Evolutionary conservation across 2,888 invertebrate species (phyloP), one percentile per base, ranked within the genome.

Genomic region (Leptinotarsa tumamoca): DNA sequence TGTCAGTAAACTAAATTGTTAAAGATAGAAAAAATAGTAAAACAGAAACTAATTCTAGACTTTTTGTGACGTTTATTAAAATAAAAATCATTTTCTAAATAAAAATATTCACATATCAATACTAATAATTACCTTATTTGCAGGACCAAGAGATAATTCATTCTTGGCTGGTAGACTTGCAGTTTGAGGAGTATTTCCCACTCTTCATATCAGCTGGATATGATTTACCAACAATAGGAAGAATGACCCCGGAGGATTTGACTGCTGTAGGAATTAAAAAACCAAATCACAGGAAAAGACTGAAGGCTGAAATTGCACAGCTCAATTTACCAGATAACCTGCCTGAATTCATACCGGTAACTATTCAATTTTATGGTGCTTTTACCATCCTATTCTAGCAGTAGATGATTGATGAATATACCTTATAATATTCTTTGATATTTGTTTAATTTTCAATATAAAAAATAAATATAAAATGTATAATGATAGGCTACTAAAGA

Each of bases 191-290:
- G 87, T 99, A 99, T 90, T 96, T 96, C 81, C 93, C 95, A 68
- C 92, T 98, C 75, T 99, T 99, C 89, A 92, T 96, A 79, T 94
- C 95, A 61, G 98, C 98, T 17, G 99, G 99, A 54, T 99, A 99
- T 88, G 99, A 99, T 90, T 93, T 99, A 90, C 95, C 97, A 43
- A 99, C 99, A 2, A 97, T 99, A 85, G 96, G 98, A n/a, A 92
- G 98, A 83, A 98, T 99, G 98, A 99, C 99, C 17, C 99, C 99
- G 0, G 98, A 99, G 90, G 97, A 95, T 90, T 91, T 95, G 83
- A 95, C 95, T 67, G 95, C 95, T 72, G 94, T 95, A 85, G 95
- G 95, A 84, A 98, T 99, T 83, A 98, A 98, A 87, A 98, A 98
- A 89, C 99, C 99, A 54, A 96, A 96, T 88, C 98, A 99, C 89